Evolutionary conservation across 2,888 invertebrate species (phyloP).

Genomic region (Eilema griseolum): DNA sequence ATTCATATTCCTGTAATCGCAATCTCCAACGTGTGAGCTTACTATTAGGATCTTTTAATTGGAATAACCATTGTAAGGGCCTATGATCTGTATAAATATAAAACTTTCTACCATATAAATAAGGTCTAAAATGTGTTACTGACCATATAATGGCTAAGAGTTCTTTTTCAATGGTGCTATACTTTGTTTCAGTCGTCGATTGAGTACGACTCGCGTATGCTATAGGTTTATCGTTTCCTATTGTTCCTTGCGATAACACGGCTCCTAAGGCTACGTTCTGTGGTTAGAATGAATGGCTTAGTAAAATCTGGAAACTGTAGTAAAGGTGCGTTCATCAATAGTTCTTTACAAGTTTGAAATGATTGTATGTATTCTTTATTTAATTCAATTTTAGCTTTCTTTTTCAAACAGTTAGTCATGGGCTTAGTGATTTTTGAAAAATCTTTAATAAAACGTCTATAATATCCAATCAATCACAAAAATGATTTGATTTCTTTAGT

Average conservation of each 20-base stretch:
- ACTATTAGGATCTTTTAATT: background rate
- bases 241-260: background rate
- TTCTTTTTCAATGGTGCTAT: conserved; percentile 1
- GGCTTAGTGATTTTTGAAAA: conserved; percentile 11
- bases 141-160: background rate
- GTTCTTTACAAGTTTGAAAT: conserved; percentile 12
- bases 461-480: conserved; percentile 3
- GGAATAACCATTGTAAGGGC: conserved; percentile 1
- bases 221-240: conserved; percentile 1
- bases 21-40: background rate
- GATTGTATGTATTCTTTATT: background rate
- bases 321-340: conserved; percentile 7
- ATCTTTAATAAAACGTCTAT: conserved; percentile 3
- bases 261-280: conserved; percentile 6
- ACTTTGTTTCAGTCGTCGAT: background rate
- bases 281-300: conserved; percentile 3
- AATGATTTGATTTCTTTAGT: background rate
- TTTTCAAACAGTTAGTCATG: conserved; percentile 7
- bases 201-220: background rate
- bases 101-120: background rate
- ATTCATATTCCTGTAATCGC: background rate
- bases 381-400: background rate
- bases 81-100: conserved; percentile 6
- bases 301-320: conserved; percentile 8
- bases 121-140: conserved; percentile 3